Percentiles rank a stretch among this genome's conserved stretches.
phyloP scores from a whole-genome alignment of 2,113 vertebrate genomes.

The Fukomys damarensis region DNA sequence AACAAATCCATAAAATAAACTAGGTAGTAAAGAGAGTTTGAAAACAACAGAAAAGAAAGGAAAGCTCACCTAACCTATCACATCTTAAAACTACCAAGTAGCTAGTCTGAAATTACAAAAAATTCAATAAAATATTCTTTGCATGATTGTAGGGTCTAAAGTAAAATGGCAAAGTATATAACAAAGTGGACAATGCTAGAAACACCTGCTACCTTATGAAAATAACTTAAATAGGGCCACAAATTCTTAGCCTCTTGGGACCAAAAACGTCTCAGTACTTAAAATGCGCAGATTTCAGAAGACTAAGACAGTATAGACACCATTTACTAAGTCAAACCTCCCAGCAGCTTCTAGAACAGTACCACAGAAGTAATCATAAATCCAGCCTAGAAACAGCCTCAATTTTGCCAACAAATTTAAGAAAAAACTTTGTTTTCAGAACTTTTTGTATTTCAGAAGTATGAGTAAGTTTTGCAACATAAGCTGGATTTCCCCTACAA shows the following conservation, averaged over 20 bases:
- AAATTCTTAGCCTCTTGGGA: neutral
- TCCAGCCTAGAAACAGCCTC: neutral
- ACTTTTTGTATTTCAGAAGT: conserved; percentile 29
- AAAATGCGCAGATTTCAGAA: conserved; percentile 29
- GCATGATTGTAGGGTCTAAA: neutral
- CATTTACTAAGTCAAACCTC: conserved; percentile 16
- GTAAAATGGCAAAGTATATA: neutral
- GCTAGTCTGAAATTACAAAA: conserved; percentile 24
- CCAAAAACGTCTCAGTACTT: neutral
- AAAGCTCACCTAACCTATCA: conserved; percentile 45
- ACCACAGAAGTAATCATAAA: neutral
- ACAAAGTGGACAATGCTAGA: neutral
- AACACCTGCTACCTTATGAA: neutral
- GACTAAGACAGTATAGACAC: neutral
- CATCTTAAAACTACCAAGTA: conserved; percentile 19
- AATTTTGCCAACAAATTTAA: conserved; percentile 8
- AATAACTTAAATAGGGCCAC: neutral
- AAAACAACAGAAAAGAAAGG: neutral
- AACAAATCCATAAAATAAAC: conserved; percentile 47
- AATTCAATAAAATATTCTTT: neutral
- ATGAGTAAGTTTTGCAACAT: neutral
- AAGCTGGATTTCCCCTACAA: conserved; percentile 45
- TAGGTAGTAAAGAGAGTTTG: neutral
- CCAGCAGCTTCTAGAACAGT: neutral
- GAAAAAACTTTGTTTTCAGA: conserved; percentile 38